Percentiles rank a stretch among this genome's conserved stretches.
phyloP scores from a whole-genome alignment of 2,888 invertebrate species.

The Embidobia sp. region DNA sequence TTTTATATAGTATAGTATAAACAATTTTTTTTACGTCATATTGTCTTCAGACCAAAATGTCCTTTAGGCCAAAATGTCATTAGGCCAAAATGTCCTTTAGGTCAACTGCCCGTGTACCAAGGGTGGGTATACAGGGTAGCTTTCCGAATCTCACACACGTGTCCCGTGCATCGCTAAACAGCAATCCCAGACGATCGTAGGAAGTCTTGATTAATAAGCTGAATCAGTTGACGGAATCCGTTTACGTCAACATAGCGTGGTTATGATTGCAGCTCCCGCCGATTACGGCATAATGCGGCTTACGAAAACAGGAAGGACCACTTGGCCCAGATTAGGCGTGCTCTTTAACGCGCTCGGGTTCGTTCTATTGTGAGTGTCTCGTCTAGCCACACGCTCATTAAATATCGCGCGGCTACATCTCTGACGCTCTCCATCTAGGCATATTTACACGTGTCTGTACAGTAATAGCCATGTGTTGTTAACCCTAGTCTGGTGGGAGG shows the following conservation, averaged over 20 bases:
- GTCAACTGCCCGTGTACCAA: too few species aligned
- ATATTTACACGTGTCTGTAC: slow-evolving; percentile 53
- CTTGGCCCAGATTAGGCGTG: slow-evolving; percentile 76
- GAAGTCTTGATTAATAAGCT: slow-evolving; percentile 53
- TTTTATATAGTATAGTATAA: too few species aligned
- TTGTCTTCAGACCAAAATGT: too few species aligned
- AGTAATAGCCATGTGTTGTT: slow-evolving; percentile 46
- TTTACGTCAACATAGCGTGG: slow-evolving; percentile 48
- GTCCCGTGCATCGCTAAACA: too few species aligned
- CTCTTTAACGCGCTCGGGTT: slow-evolving; percentile 52
- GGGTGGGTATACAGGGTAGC: too few species aligned
- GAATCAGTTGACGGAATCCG: slow-evolving; percentile 56
- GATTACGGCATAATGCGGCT: slow-evolving; percentile 49
- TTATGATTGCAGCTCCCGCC: slow-evolving; percentile 43
- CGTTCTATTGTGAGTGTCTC: slow-evolving; percentile 49
- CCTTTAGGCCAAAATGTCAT: too few species aligned
- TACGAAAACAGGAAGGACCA: slow-evolving; percentile 77
- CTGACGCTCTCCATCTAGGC: slow-evolving; percentile 32
- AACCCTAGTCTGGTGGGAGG: slow-evolving; percentile 34
- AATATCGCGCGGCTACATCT: slow-evolving; percentile 55
- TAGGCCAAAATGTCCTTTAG: too few species aligned
- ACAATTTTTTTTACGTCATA: too few species aligned
- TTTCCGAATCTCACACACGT: too few species aligned
- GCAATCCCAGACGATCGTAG: too few species aligned
- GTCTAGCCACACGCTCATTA: slow-evolving; percentile 63